These are phyloP conservation scores for Fregata magnificens DNA, from an alignment of 2,113 vertebrate genomes.

Conservation along the genomic window DNA sequence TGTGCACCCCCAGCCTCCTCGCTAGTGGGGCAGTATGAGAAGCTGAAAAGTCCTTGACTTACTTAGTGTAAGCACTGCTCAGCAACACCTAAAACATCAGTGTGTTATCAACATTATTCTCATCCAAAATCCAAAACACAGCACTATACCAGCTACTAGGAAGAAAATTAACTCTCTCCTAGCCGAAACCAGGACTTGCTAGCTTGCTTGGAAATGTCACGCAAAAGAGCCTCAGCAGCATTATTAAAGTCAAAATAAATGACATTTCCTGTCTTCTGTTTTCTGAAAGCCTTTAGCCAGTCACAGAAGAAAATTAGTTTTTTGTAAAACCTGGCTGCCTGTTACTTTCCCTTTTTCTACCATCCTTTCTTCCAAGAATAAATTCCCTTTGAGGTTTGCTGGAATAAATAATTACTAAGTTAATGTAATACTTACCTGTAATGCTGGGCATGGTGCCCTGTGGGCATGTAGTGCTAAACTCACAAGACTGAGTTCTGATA, in stretches of 20 bases:
- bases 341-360: neutral
- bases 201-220: neutral
- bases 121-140: too few species aligned
- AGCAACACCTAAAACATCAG: too few species aligned
- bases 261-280: neutral
- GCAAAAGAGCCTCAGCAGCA: neutral
- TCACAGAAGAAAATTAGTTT: neutral
- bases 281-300: neutral
- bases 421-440: neutral
- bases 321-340: neutral
- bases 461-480: neutral
- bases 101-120: too few species aligned
- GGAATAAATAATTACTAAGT: neutral
- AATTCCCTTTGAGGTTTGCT: neutral
- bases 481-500: neutral
- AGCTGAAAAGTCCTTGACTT: too few species aligned
- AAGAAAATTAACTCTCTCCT: too few species aligned
- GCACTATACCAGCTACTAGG: too few species aligned
- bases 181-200: neutral
- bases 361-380: neutral
- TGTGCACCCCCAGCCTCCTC: too few species aligned
- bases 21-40: too few species aligned
- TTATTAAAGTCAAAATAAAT: slow-evolving; percentile 27
- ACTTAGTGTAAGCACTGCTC: too few species aligned
- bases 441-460: neutral